These are phyloP conservation scores for Tetramorium parvispinum DNA, from an alignment of 1,140 invertebrate species.

Conservation along the genomic window DNA sequence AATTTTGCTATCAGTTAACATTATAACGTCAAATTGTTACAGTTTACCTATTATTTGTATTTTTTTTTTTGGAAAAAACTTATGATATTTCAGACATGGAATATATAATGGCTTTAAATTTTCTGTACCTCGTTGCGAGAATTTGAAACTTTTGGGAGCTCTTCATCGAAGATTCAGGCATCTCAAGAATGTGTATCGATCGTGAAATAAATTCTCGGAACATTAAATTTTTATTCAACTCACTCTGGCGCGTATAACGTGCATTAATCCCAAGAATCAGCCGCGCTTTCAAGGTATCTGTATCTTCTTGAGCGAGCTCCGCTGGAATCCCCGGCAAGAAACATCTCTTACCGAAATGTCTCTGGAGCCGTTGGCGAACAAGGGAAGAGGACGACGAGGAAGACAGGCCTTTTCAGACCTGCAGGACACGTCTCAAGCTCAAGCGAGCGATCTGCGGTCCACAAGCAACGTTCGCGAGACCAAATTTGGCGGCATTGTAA, in stretches of 20 bases:
- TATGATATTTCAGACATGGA: background rate
- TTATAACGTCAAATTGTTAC: background rate
- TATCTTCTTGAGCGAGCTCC: constrained; percentile 16
- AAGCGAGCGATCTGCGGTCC: constrained; percentile 61
- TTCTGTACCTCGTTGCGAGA: background rate
- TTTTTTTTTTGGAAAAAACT: background rate
- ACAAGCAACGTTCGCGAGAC: constrained; percentile 64
- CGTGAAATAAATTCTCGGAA: constrained; percentile 16
- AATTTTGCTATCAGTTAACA: background rate
- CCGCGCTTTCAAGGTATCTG: constrained; percentile 32
- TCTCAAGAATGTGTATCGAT: constrained; percentile 18
- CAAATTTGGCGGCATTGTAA: constrained; percentile 77
- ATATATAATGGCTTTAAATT: background rate
- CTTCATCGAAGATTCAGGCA: background rate
- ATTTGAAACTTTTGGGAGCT: background rate
- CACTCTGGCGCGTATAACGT: background rate
- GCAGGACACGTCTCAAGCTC: constrained; percentile 41
- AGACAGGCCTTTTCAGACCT: constrained; percentile 21
- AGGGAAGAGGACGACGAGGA: background rate
- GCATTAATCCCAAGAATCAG: constrained; percentile 32
- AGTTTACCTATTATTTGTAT: background rate
- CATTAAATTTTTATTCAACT: constrained; percentile 36
- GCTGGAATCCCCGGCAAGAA: constrained; percentile 51
- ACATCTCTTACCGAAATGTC: constrained; percentile 56
- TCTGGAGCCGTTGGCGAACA: constrained; percentile 18